Conservation (phyloP, 2,888 invertebrate genomes). For the Argynnis bischoffii region DNA sequence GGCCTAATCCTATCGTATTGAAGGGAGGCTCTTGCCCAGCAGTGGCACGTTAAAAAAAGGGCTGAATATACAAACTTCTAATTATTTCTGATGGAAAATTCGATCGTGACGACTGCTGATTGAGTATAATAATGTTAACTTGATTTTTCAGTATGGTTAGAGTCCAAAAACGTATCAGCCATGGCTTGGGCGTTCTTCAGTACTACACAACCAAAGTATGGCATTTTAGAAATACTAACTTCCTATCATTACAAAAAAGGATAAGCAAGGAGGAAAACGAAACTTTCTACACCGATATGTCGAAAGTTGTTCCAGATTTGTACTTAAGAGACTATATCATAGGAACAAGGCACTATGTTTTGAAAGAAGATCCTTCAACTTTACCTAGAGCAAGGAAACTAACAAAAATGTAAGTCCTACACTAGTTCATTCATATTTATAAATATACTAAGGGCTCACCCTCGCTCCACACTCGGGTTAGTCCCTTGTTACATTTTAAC, state of each 20-base stretch:
- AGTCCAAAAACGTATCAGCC: constrained; percentile 83
- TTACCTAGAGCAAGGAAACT: constrained; percentile 87
- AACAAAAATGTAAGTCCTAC: constrained; percentile 80
- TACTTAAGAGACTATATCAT: constrained; percentile 84
- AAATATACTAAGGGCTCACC: not conserved
- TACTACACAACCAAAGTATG: constrained; percentile 93
- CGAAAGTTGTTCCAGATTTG: constrained; percentile 54
- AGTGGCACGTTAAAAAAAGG: too few species aligned
- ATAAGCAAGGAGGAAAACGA: constrained; percentile 82
- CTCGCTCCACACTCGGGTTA: not conserved
- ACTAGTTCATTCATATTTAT: not conserved
- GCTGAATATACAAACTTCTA: not conserved
- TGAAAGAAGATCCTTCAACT: constrained; percentile 91
- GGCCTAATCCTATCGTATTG: too few species aligned
- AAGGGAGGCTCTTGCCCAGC: too few species aligned
- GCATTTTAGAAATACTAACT: constrained; percentile 87
- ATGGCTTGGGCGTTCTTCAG: constrained; percentile 85
- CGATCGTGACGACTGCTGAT: not conserved
- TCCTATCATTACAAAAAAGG: constrained; percentile 76
- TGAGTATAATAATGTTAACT: not conserved
- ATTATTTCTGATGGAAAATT: not conserved
- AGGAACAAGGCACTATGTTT: constrained; percentile 89
- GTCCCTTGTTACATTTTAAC: too few species aligned
- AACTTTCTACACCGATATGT: constrained; percentile 81
- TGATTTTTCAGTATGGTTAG: constrained; percentile 81